Evolutionary conservation across 2,888 invertebrate species (phyloP).

Genomic region (Hirudinaria manillensis): DNA sequence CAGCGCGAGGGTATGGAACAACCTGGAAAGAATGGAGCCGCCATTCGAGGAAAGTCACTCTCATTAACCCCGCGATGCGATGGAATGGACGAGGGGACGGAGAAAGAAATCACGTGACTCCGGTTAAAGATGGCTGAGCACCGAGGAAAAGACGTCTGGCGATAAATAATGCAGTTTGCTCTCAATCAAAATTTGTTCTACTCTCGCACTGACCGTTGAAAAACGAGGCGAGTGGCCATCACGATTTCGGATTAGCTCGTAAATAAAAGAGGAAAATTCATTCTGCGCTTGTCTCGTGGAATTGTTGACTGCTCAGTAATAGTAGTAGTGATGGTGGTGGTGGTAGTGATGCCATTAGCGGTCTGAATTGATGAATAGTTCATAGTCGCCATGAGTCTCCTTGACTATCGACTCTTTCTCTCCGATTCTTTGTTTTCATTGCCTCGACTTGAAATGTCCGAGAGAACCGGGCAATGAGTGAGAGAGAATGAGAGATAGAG

Average conservation of each 20-base stretch:
- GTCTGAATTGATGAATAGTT: not conserved
- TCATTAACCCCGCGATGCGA: too few species aligned
- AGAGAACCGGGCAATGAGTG: too few species aligned
- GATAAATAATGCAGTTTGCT: constrained; percentile 18
- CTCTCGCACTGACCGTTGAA: not conserved
- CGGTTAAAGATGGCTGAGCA: constrained; percentile 6
- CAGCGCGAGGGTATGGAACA: constrained; percentile 28
- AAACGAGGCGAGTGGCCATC: constrained; percentile 13
- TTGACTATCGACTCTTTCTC: too few species aligned
- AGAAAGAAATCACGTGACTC: too few species aligned
- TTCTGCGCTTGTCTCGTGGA: not conserved
- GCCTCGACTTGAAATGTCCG: too few species aligned
- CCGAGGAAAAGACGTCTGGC: not conserved
- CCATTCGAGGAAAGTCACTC: too few species aligned
- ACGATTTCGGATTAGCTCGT: constrained; percentile 16
- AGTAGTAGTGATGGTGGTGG: not conserved
- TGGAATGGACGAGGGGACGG: too few species aligned
- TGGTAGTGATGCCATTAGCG: not conserved
- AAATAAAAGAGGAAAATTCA: constrained; percentile 17
- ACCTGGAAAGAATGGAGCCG: not conserved
- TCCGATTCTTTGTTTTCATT: too few species aligned
- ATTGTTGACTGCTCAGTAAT: not conserved
- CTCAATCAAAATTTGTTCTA: constrained; percentile 7
- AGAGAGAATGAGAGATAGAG: too few species aligned
- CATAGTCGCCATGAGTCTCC: too few species aligned